Evolutionary conservation across 2,888 invertebrate genomes (phyloP), one percentile per base, ranked within the genome.

Genomic region (Eristalis intricaria): DNA sequence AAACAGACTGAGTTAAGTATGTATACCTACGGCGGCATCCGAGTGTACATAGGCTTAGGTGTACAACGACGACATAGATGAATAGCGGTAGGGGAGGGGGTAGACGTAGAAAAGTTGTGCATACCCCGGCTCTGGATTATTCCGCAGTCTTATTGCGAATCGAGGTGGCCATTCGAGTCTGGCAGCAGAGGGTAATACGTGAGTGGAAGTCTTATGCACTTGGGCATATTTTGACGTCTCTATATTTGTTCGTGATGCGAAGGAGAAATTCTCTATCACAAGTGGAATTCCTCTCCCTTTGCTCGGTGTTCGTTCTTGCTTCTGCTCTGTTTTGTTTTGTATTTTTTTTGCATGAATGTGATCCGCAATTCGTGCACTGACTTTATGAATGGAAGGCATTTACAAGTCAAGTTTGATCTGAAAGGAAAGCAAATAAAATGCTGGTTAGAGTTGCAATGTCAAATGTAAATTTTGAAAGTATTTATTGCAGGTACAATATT

Each of bases 171-270:
- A 71, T 68, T 66, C 40, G 58, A 68, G 81, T 60, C 75, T 81
- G 70, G 50, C 50, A 73, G 26, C 60, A 64, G 69, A 70, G 56
- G 60, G 32, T 29, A 60, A 69, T 69, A 77, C 86, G 81, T 82
- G 82, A 86, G 78, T 86, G 78, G 83, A 73, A 83, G 74, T 78
- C 75, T 75, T 86, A 83, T 82, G 85, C 77, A 69, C 78, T 82
- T 23, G 70, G 65, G 60, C 70, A 77, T 65, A 74, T 75, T 78
- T 70, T 64, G 73, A 69, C 70, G 68, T 40, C 50, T 81, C 73
- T 60, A 60, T 7, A 56, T 19, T 10, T 7, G 56, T 35, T 61
- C 56, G 68, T 60, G 64, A 79, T 65, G 73, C 13, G 65, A 73
- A 43, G 73, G 81, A 82, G 73, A 85, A 81, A 81, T 81, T 85